These are phyloP conservation scores for Ophiodon elongatus DNA, from an alignment of 2,113 vertebrate genomes.

Conservation along the genomic window DNA sequence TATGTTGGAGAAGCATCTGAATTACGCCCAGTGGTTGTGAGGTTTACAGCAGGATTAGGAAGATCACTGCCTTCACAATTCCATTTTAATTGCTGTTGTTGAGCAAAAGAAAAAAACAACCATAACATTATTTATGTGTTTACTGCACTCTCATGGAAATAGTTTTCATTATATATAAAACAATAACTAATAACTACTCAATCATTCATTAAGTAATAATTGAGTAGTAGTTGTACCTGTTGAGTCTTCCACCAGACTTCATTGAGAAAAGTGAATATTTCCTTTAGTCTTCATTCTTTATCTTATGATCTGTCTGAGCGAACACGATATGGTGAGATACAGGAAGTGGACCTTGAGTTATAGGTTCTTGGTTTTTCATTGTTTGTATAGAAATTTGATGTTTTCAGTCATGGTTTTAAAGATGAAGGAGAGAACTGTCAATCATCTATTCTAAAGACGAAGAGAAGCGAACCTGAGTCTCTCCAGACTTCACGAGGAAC, in stretches of 20 bases:
- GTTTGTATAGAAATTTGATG: too few relatives aligned
- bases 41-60: not conserved
- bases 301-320: too few relatives aligned
- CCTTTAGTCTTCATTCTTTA: too few relatives aligned
- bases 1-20: not conserved
- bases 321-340: too few relatives aligned
- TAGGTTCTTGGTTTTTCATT: too few relatives aligned
- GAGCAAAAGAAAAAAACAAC: too few relatives aligned
- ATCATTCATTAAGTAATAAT: not conserved
- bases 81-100: not conserved
- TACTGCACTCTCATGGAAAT: not conserved
- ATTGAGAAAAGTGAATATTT: not conserved
- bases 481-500: too few relatives aligned
- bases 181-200: not conserved
- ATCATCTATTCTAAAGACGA: too few relatives aligned
- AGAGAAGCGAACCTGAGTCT: too few relatives aligned
- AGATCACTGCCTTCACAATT: not conserved
- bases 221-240: not conserved
- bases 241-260: not conserved
- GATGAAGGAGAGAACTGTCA: too few relatives aligned
- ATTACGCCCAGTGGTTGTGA: not conserved
- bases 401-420: too few relatives aligned
- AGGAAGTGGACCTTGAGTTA: too few relatives aligned
- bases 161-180: not conserved
- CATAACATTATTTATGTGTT: not conserved